phyloP scores from a whole-genome alignment of 2,113 vertebrate genomes.

The Potamarius usumacintae region DNA sequence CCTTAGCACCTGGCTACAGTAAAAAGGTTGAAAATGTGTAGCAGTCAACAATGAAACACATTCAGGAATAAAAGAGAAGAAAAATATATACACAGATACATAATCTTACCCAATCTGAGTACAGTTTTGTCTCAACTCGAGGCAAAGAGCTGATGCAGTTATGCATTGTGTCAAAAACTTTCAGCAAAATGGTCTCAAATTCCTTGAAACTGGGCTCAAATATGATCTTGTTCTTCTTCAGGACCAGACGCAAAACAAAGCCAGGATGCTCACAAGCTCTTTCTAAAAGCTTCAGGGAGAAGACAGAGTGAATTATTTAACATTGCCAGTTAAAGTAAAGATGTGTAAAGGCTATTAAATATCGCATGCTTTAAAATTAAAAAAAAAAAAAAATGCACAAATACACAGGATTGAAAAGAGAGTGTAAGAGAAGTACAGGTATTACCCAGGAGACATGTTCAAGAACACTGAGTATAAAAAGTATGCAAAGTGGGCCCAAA shows the following conservation, averaged over 20 bases:
- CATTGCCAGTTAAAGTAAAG: neutral
- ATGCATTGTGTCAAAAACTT: slow-evolving; percentile 79
- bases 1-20: slow-evolving; percentile 64
- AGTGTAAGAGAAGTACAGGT: neutral
- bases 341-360: neutral
- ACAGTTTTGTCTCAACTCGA: slow-evolving; percentile 83
- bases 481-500: neutral
- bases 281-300: slow-evolving; percentile 70
- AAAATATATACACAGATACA: neutral
- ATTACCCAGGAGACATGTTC: neutral
- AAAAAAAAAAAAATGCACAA: neutral
- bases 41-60: neutral
- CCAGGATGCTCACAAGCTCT: slow-evolving; percentile 76
- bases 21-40: neutral
- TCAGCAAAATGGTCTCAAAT: slow-evolving; percentile 74
- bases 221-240: slow-evolving; percentile 73
- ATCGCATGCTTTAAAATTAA: neutral
- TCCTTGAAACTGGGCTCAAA: slow-evolving; percentile 81
- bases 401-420: neutral
- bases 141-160: slow-evolving; percentile 76
- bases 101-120: slow-evolving; percentile 77
- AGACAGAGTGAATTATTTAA: neutral
- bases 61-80: neutral
- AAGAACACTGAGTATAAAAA: neutral
- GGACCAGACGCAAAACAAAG: slow-evolving; percentile 79